These are phyloP conservation scores for Enteromius anoplus DNA, from an alignment of 2,797 vertebrate species.

Conservation along the genomic window DNA sequence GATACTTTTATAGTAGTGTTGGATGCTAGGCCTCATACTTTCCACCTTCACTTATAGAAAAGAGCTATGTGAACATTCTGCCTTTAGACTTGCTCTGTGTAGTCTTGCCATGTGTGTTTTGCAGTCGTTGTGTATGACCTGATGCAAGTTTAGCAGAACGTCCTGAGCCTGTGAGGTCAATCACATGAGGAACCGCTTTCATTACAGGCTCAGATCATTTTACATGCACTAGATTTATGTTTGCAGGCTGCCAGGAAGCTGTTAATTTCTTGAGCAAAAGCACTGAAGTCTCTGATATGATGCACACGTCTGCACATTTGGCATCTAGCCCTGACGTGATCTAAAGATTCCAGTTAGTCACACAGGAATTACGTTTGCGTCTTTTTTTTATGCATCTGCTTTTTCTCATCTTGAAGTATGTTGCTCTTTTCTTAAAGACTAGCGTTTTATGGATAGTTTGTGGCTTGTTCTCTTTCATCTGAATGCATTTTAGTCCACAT, in stretches of 20 bases:
- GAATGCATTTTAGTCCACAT: neutral
- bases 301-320: neutral
- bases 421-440: neutral
- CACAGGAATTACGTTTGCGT: neutral
- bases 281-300: constrained; percentile 5
- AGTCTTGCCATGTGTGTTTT: neutral
- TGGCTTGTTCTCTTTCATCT: neutral
- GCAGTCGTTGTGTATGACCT: neutral
- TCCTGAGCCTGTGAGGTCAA: constrained; percentile 27
- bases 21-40: neutral
- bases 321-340: constrained; percentile 4
- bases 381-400: neutral
- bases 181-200: constrained; percentile 60
- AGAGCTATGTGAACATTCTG: neutral
- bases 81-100: neutral
- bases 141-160: constrained; percentile 29
- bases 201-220: constrained; percentile 57
- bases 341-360: neutral
- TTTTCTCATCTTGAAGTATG: neutral
- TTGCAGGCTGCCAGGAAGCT: constrained; percentile 44
- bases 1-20: neutral
- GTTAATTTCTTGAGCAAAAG: constrained; percentile 17
- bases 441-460: neutral
- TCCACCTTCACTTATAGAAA: neutral
- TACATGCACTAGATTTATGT: constrained; percentile 62